Evolutionary conservation across 2,888 invertebrate genomes (phyloP), one percentile per base, ranked within the genome.

Genomic region (Luffia ferchaultella): DNA sequence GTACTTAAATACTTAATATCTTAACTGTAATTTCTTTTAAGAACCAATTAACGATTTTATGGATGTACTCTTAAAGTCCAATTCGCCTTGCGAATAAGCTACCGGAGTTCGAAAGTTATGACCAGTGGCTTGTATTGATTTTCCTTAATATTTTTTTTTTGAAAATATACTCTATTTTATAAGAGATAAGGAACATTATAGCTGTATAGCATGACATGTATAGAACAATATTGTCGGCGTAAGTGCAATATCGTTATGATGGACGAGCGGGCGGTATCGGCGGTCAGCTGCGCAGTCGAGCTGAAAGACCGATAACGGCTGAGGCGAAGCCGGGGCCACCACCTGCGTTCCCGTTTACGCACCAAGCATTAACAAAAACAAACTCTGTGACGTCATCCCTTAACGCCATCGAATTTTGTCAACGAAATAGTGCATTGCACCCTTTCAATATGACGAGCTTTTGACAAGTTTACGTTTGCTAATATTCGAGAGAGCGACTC

Each of bases 151-250:
- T 12, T 7, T 7, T 30, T 30, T 30, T 12, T 12, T 30, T 30
- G 30, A 30, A 30, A 30, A 3, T 3, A 30, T 30, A 30, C 30
- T 30, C 12, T 30, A 30, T 12, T 12, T 30, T 12, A 12, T 7
- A 20, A 16, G 20, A 2, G 16, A 47, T 56, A 61, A 53, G 51
- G 63, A 58, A 7, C 49, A 57, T 57, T 63, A 61, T 64, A 42
- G 48, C 40, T 3, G 2, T 18, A 53, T n/a, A 50, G 52, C 46
- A 53, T n/a, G n/a, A 58, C 51, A 30, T 49, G 59, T 70, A 69
- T 68, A 70, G 67, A 70, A 73, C 80, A 80, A 83, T 83, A 83
- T 82, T 80, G 80, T 76, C 68, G 74, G 70, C 76, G 83, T 80
- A 76, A 78, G 78, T 75, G 70, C 68, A 75, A 76, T 78, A 75